Evolutionary conservation across 2,113 vertebrate species (phyloP).

Genomic region (Galeopterus variegatus): DNA sequence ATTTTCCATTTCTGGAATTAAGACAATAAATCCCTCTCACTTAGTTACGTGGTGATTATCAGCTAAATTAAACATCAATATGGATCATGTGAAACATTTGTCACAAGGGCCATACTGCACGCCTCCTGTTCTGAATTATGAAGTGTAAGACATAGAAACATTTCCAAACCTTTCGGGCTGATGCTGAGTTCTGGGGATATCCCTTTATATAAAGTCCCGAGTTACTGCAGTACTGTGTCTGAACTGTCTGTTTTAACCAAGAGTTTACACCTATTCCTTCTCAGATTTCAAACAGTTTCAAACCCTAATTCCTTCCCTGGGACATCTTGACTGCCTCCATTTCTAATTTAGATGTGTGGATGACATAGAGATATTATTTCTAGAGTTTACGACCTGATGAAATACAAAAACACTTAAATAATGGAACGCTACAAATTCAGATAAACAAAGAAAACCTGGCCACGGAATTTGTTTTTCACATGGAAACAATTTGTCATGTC

Average conservation of each 20-base stretch:
- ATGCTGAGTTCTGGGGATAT: background rate
- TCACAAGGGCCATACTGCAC: background rate
- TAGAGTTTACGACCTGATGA: background rate
- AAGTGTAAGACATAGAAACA: background rate
- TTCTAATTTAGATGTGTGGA: background rate
- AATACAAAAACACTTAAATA: background rate
- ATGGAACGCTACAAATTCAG: background rate
- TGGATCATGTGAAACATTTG: background rate
- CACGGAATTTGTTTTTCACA: conserved; percentile 1
- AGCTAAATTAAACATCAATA: background rate
- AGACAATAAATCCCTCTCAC: background rate
- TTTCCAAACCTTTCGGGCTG: background rate
- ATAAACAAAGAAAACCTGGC: background rate
- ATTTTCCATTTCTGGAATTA: background rate
- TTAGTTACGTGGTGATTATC: background rate
- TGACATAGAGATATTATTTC: background rate
- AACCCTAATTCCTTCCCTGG: background rate
- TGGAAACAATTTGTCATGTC: background rate
- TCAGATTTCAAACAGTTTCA: background rate
- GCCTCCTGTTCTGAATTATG: background rate
- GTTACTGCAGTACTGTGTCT: background rate
- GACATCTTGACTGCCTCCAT: background rate
- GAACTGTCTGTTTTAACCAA: background rate
- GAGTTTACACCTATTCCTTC: background rate
- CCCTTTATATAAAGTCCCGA: background rate